Evolutionary conservation across 2,113 vertebrate genomes (phyloP).

Genomic region (Erythrocercus mccallii): DNA sequence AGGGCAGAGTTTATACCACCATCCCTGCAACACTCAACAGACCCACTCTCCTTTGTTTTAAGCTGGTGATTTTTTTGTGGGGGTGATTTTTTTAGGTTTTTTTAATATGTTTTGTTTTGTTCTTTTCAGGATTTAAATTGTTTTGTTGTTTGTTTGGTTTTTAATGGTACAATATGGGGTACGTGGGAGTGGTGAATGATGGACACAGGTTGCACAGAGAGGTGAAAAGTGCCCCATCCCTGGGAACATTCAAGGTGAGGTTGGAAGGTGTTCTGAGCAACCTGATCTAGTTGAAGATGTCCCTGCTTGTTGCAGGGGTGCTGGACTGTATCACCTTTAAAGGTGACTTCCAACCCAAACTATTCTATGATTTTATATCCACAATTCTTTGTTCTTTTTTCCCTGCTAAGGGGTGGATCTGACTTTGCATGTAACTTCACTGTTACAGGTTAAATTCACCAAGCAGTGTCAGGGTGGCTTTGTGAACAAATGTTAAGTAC

Average conservation of each 20-base stretch:
- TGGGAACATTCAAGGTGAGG: not conserved
- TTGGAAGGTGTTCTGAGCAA: not conserved
- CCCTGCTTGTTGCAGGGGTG: not conserved
- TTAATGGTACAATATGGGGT: not conserved
- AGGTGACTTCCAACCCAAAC: not conserved
- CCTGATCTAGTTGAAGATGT: not conserved
- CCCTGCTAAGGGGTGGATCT: not conserved
- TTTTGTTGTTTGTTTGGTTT: not conserved
- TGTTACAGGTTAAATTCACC: not conserved
- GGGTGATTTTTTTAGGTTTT: too few relatives aligned
- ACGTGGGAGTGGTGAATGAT: not conserved
- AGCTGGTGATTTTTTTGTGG: not conserved
- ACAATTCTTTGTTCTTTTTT: not conserved
- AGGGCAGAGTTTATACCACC: not conserved
- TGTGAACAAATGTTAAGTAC: not conserved
- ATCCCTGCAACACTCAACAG: not conserved
- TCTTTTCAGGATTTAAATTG: not conserved
- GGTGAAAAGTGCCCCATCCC: not conserved
- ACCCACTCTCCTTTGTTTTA: not conserved
- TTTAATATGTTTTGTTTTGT: not conserved
- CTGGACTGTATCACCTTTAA: not conserved
- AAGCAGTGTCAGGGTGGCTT: not conserved
- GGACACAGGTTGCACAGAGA: not conserved
- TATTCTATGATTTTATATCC: not conserved
- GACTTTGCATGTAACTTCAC: not conserved